Evolutionary conservation across 2,797 vertebrate species (phyloP).

Genomic region (Cryptoblepharus egeriae): DNA sequence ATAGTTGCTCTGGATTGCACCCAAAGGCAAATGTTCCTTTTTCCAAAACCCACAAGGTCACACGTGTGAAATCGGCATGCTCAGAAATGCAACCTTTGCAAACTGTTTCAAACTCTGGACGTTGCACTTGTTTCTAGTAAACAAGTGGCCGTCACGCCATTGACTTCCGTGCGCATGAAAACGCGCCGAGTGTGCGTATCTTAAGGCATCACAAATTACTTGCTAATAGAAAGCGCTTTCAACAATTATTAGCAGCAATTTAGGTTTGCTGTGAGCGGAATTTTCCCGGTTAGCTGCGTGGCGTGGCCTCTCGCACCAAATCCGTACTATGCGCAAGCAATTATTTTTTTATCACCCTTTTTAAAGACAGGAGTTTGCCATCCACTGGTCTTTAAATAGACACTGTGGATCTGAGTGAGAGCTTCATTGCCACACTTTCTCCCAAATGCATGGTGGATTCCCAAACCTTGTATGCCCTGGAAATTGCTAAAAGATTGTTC

Average conservation of each 20-base stretch:
- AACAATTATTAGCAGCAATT: background rate
- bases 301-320: background rate
- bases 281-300: background rate
- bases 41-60: background rate
- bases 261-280: background rate
- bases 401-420: background rate
- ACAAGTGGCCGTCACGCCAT: background rate
- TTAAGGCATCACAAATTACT: background rate
- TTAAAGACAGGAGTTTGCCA: background rate
- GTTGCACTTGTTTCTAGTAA: background rate
- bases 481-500: too few relatives aligned
- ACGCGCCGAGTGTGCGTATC: background rate
- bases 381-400: background rate
- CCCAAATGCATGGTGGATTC: too few relatives aligned
- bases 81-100: background rate
- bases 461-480: too few relatives aligned
- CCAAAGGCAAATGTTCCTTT: background rate
- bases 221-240: background rate
- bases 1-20: too few relatives aligned
- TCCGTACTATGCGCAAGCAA: background rate
- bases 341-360: background rate
- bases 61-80: background rate
- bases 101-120: background rate
- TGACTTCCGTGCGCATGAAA: background rate
- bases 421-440: background rate